A percentile compares a stretch with the other conserved stretches of the same genome.
Evolutionary conservation across 2,888 invertebrate species (phyloP).

Genomic region (Spialia ferax): DNA sequence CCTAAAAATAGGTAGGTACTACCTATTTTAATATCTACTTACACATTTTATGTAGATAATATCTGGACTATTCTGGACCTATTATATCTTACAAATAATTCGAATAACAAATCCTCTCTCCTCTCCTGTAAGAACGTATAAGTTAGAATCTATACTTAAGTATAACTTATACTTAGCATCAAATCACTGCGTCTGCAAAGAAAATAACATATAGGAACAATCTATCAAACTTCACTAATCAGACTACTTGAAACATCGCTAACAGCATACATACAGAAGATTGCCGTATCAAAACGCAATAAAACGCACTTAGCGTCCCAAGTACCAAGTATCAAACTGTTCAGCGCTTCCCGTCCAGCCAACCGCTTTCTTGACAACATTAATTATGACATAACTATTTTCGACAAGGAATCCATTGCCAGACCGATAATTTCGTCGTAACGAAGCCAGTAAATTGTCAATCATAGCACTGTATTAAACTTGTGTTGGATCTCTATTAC

Average conservation of each 20-base stretch:
- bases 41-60: no score
- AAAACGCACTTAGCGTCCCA: not conserved
- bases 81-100: no score
- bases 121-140: no score
- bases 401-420: slow-evolving; percentile 5
- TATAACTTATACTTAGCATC: no score
- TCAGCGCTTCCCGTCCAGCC: no score
- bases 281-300: slow-evolving; percentile 1
- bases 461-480: slow-evolving; percentile 50
- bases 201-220: not conserved
- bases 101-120: no score
- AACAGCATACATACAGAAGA: not conserved
- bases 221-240: not conserved
- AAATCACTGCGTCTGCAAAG: not conserved
- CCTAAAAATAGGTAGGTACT: no score
- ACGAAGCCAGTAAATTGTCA: slow-evolving; percentile 27
- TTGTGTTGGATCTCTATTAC: slow-evolving; percentile 47
- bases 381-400: slow-evolving; percentile 22
- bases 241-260: not conserved
- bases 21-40: no score
- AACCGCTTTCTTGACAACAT: slow-evolving; percentile 16
- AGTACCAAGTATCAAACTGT: not conserved
- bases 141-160: no score
- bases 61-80: no score
- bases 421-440: slow-evolving; percentile 24